Evolutionary conservation across 1,140 invertebrate species (phyloP).

Genomic region (Helicoverpa zea): DNA sequence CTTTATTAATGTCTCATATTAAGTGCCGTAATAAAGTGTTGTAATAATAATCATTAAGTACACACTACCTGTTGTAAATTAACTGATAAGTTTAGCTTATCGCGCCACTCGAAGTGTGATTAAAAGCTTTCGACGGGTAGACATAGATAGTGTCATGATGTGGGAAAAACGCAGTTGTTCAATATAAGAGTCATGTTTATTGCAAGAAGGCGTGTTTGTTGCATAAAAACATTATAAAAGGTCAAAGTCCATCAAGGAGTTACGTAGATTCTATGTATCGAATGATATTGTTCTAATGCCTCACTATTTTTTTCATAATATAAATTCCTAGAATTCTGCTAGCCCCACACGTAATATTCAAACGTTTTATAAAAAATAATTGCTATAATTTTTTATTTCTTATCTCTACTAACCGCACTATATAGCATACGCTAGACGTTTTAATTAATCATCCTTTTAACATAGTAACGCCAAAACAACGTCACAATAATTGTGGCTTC

Average conservation of each 20-base stretch:
- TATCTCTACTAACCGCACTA: background rate
- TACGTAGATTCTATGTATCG: background rate
- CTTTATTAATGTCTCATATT: constrained; percentile 13
- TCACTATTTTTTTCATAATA: too few relatives aligned
- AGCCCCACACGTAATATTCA: too few relatives aligned
- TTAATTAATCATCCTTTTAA: constrained; percentile 32
- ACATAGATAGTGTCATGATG: constrained; percentile 41
- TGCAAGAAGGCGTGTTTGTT: background rate
- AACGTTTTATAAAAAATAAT: too few relatives aligned
- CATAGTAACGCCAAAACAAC: constrained; percentile 8
- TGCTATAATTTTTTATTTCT: background rate
- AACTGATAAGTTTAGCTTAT: constrained; percentile 55
- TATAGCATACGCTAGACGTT: background rate
- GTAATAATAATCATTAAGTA: constrained; percentile 47
- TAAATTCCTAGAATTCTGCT: too few relatives aligned
- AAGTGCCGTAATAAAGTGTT: constrained; percentile 34
- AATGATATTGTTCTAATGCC: too few relatives aligned
- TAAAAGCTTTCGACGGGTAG: constrained; percentile 51
- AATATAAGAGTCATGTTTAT: constrained; percentile 18
- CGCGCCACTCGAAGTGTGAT: constrained; percentile 46
- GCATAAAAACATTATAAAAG: background rate
- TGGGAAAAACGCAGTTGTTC: constrained; percentile 49
- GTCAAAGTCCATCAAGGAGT: background rate
- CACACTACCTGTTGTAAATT: constrained; percentile 52
- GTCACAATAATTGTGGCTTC: constrained; percentile 24